Evolutionary conservation across 2,888 invertebrate species (phyloP), one percentile per base, ranked within the genome.

Genomic region (Drosophila histrio): DNA sequence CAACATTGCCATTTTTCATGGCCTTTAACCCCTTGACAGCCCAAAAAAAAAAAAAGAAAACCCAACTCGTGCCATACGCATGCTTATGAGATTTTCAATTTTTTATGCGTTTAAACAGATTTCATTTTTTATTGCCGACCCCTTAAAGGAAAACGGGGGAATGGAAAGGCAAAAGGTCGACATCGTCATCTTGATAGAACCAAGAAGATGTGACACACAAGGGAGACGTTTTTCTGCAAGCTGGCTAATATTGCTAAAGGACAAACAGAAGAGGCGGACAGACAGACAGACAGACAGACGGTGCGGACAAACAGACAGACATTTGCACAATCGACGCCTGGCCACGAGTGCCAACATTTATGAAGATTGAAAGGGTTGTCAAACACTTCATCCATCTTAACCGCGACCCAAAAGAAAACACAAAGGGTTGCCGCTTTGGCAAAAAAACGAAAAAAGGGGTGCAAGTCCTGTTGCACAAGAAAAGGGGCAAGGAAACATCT

Each of bases 321-420:
- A 36, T 71, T 66, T 49, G 74, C 46, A 76, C 80, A 76, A 65
- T 76, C 72, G 61, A 75, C 79, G 75, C 79, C 64, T 63, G 38
- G 77, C 64, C 73, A 63, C 84, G 88, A 87, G 83, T 79, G 88
- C 68, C 69, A 79, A 86, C 90, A 89, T 90, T 89, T 90, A 89
- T 90, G 89, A 89, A 90, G 90, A 91, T 91, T 87, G 89, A 90
- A 90, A 89, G 91, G 91, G 91, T 91, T 90, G 90, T 82, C 85
- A 89, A 89, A 88, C 89, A 89, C 89, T 89, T 89, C 88, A 86
- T 89, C 85, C 87, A 79, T 89, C 85, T 89, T 85, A 75, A 54
- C 78, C 72, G 66, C 54, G 65, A 65, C 54, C 61, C 54, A 52
- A 58, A 39, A 30, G n/a, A 58, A 56, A 43, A 26, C 9, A 46